Conservation (phyloP, 2,797 vertebrate genomes). For the Catostomus latipinnis region DNA sequence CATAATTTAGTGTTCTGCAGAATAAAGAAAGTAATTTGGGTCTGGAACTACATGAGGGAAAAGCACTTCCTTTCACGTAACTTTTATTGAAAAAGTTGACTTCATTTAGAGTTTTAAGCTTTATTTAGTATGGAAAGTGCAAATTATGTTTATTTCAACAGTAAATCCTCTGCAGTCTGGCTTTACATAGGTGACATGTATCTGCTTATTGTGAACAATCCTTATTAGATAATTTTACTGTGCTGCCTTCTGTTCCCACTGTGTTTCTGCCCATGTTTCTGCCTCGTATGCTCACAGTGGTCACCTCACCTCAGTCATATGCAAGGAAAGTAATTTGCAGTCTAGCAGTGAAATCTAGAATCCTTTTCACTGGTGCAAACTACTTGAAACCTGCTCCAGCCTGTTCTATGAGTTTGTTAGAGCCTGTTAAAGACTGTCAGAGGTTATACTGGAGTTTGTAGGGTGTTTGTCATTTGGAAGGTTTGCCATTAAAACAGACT, state of each 20-base stretch:
- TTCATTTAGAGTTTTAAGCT: too few relatives aligned
- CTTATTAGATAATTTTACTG: constrained; percentile 11
- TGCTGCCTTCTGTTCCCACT: constrained; percentile 33
- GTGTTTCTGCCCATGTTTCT: constrained; percentile 45
- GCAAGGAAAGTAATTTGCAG: background rate
- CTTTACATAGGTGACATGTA: background rate
- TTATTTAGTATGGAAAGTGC: too few relatives aligned
- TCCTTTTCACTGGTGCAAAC: background rate
- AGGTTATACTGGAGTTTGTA: background rate
- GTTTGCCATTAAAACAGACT: constrained; percentile 17
- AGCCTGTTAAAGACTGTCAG: background rate
- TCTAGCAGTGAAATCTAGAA: background rate
- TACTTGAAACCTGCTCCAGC: background rate
- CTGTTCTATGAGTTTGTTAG: background rate
- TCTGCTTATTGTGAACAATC: constrained; percentile 17
- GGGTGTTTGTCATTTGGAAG: background rate
- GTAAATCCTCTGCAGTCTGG: too few relatives aligned
- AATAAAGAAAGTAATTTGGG: too few relatives aligned
- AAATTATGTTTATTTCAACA: too few relatives aligned
- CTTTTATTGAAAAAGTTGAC: too few relatives aligned
- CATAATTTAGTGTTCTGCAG: too few relatives aligned
- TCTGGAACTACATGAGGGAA: too few relatives aligned
- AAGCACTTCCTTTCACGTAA: too few relatives aligned
- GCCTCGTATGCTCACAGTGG: background rate
- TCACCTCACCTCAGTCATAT: background rate